Base-by-base conservation (phyloP, 2,113 vertebrate species). In the Seriola dumerili region DNA sequence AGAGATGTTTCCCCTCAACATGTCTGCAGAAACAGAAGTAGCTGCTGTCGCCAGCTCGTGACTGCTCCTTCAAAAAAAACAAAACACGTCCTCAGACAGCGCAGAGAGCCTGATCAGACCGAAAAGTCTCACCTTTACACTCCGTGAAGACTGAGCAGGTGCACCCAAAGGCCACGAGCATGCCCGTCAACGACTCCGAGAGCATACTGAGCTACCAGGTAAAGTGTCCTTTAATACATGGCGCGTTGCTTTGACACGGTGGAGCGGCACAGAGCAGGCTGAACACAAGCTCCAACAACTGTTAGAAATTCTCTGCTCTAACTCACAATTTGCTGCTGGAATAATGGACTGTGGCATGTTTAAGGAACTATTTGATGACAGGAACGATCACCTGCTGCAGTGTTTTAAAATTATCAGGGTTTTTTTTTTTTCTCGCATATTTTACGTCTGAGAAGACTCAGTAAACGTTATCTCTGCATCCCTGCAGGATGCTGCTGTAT, bases 181-280 rank as follows among this genome's bases (percentile, higher is more conserved):
- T 96, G 96, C 96, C 95, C 13, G 94, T 91, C 89, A 95, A 74
- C 84, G 96, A 97, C 85, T 90, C 96, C 40, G 95, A 96, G 68
- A 93, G 95, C 82, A 95, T 96, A 59, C 95, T 97, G 86, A 94
- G 96, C 94, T 97, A 97, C 89, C 96, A 97, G 97, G 97, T 97
- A 95, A 78, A 79, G 84, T 73, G 54, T 12, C 4, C 38, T 77
- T 85, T 85, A 32, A 54, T 76, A 11, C 63, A 55, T 44, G 58
- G 59, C 23, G 57, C 38, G 57, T 21, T 65, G 66, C 66, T 78
- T 77, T 59, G 61, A 34, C 65, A 40, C 23, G 19, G 1, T 3
- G 50, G n/a, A 14, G 17, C 50, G 67, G 62, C 59, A 68, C 62
- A 42, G 36, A 38, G 0, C 38, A 52, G 38, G 21, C 14, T 70